Evolutionary conservation across 1,140 invertebrate species (phyloP).

Genomic region (Drosophila tropicalis): DNA sequence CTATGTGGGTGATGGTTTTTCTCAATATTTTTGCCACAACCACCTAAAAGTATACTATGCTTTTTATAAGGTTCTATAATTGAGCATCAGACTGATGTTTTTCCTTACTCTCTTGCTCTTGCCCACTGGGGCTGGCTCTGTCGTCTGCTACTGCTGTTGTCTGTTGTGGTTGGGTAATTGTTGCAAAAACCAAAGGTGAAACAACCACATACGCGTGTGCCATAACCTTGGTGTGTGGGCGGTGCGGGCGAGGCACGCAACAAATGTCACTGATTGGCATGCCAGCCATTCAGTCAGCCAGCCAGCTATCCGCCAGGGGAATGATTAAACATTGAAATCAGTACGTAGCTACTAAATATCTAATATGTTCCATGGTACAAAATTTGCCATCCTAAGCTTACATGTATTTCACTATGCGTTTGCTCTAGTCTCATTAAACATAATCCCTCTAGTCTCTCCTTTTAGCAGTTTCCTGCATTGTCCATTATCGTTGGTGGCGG

Average conservation of each 20-base stretch:
- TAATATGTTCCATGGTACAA: background rate
- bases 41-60: slow-evolving; percentile 34
- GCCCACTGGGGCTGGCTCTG: background rate
- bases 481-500: slow-evolving; percentile 24
- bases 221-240: background rate
- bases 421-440: slow-evolving; percentile 46
- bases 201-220: slow-evolving; percentile 19
- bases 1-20: background rate
- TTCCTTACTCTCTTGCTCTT: no score
- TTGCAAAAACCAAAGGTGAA: slow-evolving; percentile 45
- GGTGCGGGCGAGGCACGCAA: slow-evolving; percentile 23
- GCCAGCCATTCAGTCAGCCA: background rate
- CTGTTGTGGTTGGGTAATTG: slow-evolving; percentile 52
- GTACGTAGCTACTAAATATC: background rate
- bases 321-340: slow-evolving; percentile 36
- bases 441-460: slow-evolving; percentile 47
- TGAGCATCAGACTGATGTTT: slow-evolving; percentile 31
- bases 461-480: slow-evolving; percentile 44
- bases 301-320: slow-evolving; percentile 10
- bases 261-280: slow-evolving; percentile 54
- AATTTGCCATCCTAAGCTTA: background rate
- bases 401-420: slow-evolving; percentile 2
- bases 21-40: background rate
- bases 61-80: slow-evolving; percentile 50
- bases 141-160: slow-evolving; percentile 10